Evolutionary conservation across 2,888 invertebrate species (phyloP), one percentile per base, ranked within the genome.

Genomic region (Drosophila quinaria): DNA sequence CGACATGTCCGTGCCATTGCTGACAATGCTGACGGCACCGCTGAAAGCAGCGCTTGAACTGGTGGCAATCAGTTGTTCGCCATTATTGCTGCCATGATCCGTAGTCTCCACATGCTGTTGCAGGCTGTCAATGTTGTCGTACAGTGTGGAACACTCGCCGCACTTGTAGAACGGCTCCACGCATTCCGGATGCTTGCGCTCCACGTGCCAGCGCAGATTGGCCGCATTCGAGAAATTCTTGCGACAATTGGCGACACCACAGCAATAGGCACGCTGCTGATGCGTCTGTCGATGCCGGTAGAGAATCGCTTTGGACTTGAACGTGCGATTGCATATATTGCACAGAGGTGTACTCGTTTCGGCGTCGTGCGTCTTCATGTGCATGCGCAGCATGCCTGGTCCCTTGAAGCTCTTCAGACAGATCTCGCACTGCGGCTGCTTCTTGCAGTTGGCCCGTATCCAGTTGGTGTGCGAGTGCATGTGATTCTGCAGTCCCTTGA

Each of bases 361-460:
- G 0, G 94, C 93, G 78, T 94, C 90, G 91, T 95, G 95, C 0
- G 95, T 95, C 10, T 95, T 94, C 95, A 95, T 95, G 85, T 95
- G 95, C 94, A 95, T 95, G 80, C 94, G 94, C 35, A 95, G 89
- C 95, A 95, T 95, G 15, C 95, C 95, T 0, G 95, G 95, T 8
- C 95, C 95, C 93, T 95, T 95, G 78, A 95, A 95, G 69, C 94
- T 94, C 90, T 95, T 93, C 39, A 94, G 93, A 71, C 95, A 95
- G 47, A 95, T 94, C 15, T 93, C 93, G 83, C 95, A 95, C 91
- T 94, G 94, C 1, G 95, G 95, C 22, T 94, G 95, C 83, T 95
- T 95, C 92, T 95, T 95, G 90, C 95, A 95, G 74, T 95, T 95
- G 0, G 95, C 95, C 80, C 93, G 81, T 77, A 95, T 95, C 95